Conservation (phyloP, 2,113 vertebrate species). For the Phoxinus phoxinus region DNA sequence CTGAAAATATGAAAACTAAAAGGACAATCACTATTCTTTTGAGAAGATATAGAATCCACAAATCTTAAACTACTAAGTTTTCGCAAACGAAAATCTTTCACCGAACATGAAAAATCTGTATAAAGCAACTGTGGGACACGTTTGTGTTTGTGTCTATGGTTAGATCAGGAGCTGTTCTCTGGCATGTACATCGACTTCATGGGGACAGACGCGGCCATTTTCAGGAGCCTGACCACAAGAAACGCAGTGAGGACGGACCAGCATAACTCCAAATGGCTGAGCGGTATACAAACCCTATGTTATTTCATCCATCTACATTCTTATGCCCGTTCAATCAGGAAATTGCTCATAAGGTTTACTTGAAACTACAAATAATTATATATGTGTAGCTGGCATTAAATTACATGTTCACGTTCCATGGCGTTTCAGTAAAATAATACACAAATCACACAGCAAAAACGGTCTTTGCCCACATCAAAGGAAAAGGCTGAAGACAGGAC, state of each 20-base stretch:
- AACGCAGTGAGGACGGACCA: constrained; percentile 96
- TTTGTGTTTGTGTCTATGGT: constrained; percentile 53
- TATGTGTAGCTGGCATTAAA: not conserved
- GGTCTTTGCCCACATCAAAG: constrained; percentile 7
- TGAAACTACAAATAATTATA: constrained; percentile 1
- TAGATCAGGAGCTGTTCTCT: constrained; percentile 97
- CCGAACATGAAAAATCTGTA: not conserved
- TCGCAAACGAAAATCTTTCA: not conserved
- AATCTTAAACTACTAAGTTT: not conserved
- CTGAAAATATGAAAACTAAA: not conserved
- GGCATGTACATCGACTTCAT: constrained; percentile 99
- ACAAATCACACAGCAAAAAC: constrained; percentile 11
- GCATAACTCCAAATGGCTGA: constrained; percentile 98
- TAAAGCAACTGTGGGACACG: not conserved
- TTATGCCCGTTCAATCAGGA: not conserved
- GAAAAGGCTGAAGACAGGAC: not conserved
- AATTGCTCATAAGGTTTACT: constrained; percentile 1
- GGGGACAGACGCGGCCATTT: constrained; percentile 97
- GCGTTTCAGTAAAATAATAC: constrained; percentile 8
- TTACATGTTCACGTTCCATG: not conserved
- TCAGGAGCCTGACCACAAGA: constrained; percentile 91
- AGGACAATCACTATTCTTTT: not conserved
- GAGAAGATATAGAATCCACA: not conserved
- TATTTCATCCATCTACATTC: not conserved
- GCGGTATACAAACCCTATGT: constrained; percentile 75